Conservation (phyloP, 2,797 vertebrate species). For the Cygnus olor region DNA sequence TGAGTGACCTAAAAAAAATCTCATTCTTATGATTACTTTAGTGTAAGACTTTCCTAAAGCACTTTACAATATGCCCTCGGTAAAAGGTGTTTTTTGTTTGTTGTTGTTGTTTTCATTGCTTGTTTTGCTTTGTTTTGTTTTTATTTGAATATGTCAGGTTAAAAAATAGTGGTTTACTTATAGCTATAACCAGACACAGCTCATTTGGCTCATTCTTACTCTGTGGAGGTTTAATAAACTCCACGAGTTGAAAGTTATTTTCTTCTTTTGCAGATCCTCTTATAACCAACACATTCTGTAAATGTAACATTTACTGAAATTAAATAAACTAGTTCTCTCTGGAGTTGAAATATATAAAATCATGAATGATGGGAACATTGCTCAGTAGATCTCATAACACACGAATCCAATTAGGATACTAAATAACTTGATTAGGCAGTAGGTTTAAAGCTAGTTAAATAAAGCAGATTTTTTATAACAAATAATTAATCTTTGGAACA, state of each 20-base stretch:
- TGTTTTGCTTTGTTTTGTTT: background rate
- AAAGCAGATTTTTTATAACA: background rate
- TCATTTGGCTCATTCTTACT: background rate
- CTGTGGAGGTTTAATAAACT: background rate
- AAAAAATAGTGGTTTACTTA: background rate
- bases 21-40: background rate
- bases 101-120: background rate
- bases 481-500: background rate
- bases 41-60: background rate
- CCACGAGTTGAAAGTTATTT: background rate
- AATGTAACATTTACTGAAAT: background rate
- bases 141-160: background rate
- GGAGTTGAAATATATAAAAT: background rate
- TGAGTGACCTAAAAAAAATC: background rate
- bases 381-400: background rate
- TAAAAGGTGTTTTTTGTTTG: background rate
- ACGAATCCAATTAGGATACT: background rate
- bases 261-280: background rate
- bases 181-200: background rate
- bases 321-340: background rate
- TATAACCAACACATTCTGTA: background rate
- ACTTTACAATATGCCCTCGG: background rate
- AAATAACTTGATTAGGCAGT: background rate
- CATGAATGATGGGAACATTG: background rate
- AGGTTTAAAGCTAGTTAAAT: background rate